These are phyloP conservation scores for Alouatta palliata DNA, from an alignment of 2,113 vertebrate species.

Conservation along the genomic window DNA sequence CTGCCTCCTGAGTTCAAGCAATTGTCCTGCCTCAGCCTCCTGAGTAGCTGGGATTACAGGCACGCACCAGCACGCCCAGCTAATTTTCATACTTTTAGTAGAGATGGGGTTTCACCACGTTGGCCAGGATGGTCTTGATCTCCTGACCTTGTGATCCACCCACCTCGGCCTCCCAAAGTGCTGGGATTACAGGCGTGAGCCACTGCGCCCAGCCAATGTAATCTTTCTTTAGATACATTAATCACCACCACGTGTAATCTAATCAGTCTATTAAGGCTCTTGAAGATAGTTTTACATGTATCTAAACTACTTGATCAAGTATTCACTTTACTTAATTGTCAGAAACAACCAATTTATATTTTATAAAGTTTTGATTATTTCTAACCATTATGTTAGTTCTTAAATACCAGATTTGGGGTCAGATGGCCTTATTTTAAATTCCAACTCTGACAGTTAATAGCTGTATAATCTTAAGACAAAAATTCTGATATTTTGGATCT, in stretches of 20 bases:
- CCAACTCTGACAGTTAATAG: not conserved
- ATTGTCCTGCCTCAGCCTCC: too few relatives aligned
- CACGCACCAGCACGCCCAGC: too few relatives aligned
- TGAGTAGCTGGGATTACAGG: too few relatives aligned
- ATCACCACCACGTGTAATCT: not conserved
- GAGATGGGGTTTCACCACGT: too few relatives aligned
- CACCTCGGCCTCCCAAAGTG: too few relatives aligned
- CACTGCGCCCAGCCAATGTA: too few relatives aligned
- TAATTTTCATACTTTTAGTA: too few relatives aligned
- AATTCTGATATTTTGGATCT: not conserved
- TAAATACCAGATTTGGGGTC: not conserved
- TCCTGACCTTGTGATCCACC: too few relatives aligned
- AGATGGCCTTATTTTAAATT: not conserved
- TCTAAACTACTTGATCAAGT: not conserved
- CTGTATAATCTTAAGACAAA: not conserved
- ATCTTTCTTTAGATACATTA: not conserved
- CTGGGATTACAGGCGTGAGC: too few relatives aligned
- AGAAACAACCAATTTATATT: not conserved
- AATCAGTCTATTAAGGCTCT: not conserved
- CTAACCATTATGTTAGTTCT: not conserved
- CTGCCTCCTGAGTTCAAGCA: too few relatives aligned
- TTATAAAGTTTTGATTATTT: conserved; percentile 17
- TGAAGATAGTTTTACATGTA: not conserved
- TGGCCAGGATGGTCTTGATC: too few relatives aligned
- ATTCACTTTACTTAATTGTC: not conserved